Conservation (phyloP, 1,140 invertebrate species). For the Tenebrio molitor region DNA sequence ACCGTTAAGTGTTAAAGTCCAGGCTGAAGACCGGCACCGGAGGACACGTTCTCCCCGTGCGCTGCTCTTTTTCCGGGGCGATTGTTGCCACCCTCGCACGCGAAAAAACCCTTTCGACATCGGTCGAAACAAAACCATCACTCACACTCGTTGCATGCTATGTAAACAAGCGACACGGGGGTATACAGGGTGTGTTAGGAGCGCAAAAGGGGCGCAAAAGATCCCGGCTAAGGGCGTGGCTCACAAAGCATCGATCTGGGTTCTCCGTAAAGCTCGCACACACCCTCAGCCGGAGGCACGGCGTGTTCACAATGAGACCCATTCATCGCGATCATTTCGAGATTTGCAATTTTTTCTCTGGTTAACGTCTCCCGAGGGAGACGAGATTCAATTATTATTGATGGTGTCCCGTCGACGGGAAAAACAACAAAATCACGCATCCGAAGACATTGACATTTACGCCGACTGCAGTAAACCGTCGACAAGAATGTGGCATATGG, state of each 20-base stretch:
- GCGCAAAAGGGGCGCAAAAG: conserved; percentile 24
- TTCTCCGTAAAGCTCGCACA: conserved; percentile 32
- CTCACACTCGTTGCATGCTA: conserved; percentile 1
- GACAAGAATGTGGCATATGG: background rate
- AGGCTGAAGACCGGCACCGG: background rate
- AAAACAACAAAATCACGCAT: background rate
- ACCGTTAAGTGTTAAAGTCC: no score
- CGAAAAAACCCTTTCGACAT: background rate
- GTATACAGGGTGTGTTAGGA: conserved; percentile 32
- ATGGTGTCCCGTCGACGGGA: background rate
- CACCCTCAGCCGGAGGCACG: conserved; percentile 17
- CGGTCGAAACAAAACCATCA: conserved; percentile 8
- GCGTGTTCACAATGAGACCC: background rate
- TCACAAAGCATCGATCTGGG: conserved; percentile 45
- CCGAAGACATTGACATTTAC: background rate
- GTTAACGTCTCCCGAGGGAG: background rate
- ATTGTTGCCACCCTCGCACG: background rate
- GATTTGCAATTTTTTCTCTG: conserved; percentile 17
- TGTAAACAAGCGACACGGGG: conserved; percentile 16
- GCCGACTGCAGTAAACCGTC: background rate
- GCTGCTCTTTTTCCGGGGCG: background rate
- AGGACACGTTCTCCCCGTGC: background rate
- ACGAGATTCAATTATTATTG: background rate
- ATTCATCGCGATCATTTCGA: background rate
- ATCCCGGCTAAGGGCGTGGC: conserved; percentile 48